Evolutionary conservation across 2,888 invertebrate species (phyloP).

Genomic region (Drosophila cognata): DNA sequence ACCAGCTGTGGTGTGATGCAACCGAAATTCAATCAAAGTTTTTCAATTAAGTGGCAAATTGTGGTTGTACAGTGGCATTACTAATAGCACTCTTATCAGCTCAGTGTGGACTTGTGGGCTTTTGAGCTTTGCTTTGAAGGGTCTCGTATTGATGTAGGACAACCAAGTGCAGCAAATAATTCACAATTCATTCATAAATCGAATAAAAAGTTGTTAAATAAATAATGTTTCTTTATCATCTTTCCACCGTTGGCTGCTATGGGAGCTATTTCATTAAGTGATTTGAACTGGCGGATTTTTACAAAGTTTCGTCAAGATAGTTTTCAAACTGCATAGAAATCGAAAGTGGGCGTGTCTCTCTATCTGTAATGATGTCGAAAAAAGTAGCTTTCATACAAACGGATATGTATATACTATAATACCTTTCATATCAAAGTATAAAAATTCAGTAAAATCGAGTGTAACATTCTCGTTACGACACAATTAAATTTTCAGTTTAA

Average conservation of each 20-base stretch:
- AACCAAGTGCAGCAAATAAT: background rate
- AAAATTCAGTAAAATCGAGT: background rate
- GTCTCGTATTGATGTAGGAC: background rate
- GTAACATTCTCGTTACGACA: background rate
- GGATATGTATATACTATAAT: too few species aligned
- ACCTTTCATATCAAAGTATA: background rate
- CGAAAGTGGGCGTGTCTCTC: background rate
- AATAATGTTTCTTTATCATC: background rate
- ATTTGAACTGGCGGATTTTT: background rate
- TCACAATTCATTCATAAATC: background rate
- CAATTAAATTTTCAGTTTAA: background rate
- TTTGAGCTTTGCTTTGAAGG: background rate
- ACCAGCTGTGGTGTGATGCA: slow-evolving; percentile 41
- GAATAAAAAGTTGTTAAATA: background rate
- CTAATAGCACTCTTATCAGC: background rate
- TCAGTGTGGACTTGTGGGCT: background rate
- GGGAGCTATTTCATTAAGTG: background rate
- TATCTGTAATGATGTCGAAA: too few species aligned
- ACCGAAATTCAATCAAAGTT: slow-evolving; percentile 61
- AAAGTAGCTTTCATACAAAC: too few species aligned
- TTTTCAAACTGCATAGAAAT: background rate
- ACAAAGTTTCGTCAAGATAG: background rate
- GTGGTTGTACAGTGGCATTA: background rate
- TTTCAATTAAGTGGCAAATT: slow-evolving; percentile 57
- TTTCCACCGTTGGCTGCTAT: background rate